Percentiles rank a stretch among this genome's conserved stretches.
These are phyloP conservation scores for Chunga burmeisteri DNA, from an alignment of 2,113 vertebrate genomes.

Conservation along the genomic window DNA sequence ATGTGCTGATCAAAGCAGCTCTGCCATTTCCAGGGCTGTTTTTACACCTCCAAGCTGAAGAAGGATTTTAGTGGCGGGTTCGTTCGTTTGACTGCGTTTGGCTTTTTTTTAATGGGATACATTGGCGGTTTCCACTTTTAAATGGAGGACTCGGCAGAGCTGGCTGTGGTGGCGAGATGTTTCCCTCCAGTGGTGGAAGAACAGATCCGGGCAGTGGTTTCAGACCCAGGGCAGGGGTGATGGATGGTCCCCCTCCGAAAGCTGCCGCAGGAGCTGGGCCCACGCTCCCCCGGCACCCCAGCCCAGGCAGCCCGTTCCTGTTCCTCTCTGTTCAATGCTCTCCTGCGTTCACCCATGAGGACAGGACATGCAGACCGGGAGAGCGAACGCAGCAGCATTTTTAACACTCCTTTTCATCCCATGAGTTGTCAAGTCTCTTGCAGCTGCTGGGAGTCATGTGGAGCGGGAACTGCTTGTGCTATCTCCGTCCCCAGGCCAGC, in stretches of 20 bases:
- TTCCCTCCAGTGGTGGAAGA: conserved; percentile 57
- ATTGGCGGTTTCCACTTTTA: not conserved
- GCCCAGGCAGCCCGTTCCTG: not conserved
- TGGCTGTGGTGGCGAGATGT: conserved; percentile 1
- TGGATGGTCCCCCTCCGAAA: not conserved
- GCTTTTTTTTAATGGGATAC: not conserved
- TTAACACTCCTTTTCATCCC: not conserved
- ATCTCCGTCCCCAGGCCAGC: not conserved
- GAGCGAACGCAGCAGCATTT: not conserved
- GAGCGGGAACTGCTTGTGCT: not conserved
- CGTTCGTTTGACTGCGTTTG: not conserved
- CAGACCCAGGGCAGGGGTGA: not conserved
- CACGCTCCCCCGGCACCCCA: accelerated
- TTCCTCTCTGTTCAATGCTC: not conserved
- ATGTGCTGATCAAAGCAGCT: not conserved
- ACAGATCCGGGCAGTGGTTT: not conserved
- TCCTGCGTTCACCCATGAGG: not conserved
- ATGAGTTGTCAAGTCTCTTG: not conserved
- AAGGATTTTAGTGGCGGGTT: not conserved
- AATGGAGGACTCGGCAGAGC: not conserved
- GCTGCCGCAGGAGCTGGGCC: not conserved
- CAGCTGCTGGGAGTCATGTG: not conserved
- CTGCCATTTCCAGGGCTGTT: not conserved
- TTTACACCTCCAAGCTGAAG: not conserved
- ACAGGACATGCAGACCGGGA: not conserved